A percentile compares a stretch with the other conserved stretches of the same genome.
phyloP scores from a whole-genome alignment of 2,888 invertebrate genomes.

The Tetranychus truncatus region DNA sequence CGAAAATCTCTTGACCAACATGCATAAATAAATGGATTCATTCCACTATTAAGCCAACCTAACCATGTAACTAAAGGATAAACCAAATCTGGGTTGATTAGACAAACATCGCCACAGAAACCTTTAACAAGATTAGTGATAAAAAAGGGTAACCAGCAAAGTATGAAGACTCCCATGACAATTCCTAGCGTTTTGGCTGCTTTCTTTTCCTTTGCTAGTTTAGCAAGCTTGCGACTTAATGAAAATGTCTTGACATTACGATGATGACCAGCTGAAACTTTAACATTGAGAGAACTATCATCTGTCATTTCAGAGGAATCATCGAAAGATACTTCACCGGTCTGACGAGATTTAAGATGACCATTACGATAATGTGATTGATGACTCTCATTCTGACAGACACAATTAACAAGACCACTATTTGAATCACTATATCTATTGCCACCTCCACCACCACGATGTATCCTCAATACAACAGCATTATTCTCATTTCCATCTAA shows the following conservation, averaged over 20 bases:
- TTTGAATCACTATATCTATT: too few relatives aligned
- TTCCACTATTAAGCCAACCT: constrained; percentile 85
- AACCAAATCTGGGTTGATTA: constrained; percentile 67
- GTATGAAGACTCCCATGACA: constrained; percentile 80
- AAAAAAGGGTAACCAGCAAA: constrained; percentile 90
- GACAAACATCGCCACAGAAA: constrained; percentile 52
- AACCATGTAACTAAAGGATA: constrained; percentile 76
- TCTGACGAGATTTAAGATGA: not conserved
- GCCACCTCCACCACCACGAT: constrained; percentile 52
- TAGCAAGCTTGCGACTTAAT: constrained; percentile 71
- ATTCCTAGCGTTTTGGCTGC: constrained; percentile 92
- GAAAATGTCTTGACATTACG: constrained; percentile 59
- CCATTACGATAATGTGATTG: not conserved
- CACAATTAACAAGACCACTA: too few relatives aligned
- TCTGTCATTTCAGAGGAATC: constrained; percentile 11
- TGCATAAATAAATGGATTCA: constrained; percentile 96
- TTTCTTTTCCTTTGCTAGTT: constrained; percentile 90
- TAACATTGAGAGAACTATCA: constrained; percentile 10
- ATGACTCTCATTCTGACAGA: too few relatives aligned
- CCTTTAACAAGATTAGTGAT: constrained; percentile 80
- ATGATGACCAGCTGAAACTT: not conserved
- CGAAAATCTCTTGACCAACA: constrained; percentile 86
- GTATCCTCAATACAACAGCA: constrained; percentile 64
- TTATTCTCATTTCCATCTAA: constrained; percentile 41
- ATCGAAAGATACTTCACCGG: constrained; percentile 9